Percentiles rank a stretch among this genome's conserved stretches.
phyloP scores from a whole-genome alignment of 2,797 vertebrate species.

The Platalea minor region DNA sequence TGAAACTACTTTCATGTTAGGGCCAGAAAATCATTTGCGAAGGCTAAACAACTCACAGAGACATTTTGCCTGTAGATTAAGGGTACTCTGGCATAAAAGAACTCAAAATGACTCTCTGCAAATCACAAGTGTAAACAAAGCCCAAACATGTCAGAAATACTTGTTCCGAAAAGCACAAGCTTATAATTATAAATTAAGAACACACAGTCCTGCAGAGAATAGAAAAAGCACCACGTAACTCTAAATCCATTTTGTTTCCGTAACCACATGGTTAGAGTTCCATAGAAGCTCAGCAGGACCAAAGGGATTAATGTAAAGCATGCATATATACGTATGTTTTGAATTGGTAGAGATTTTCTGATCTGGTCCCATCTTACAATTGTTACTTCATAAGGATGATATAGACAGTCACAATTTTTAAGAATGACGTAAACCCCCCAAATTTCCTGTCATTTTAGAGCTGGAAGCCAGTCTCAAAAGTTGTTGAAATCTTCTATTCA shows the following conservation, averaged over 20 bases:
- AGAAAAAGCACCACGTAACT: not conserved
- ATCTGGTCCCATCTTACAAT: not conserved
- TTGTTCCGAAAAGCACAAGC: not conserved
- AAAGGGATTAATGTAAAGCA: not conserved
- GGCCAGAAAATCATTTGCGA: not conserved
- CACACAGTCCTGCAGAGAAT: not conserved
- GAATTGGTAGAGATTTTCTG: not conserved
- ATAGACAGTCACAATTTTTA: not conserved
- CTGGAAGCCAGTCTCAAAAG: not conserved
- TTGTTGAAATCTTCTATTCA: not conserved
- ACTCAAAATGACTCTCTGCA: not conserved
- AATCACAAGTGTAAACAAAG: not conserved
- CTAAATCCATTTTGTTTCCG: not conserved
- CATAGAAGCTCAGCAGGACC: not conserved
- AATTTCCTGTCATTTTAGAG: not conserved
- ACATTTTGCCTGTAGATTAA: not conserved
- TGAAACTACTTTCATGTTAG: not conserved
- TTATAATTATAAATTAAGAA: not conserved
- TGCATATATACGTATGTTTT: not conserved
- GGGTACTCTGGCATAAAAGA: not conserved
- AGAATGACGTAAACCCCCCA: rapidly evolving
- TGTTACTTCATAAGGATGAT: not conserved
- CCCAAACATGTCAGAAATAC: not conserved
- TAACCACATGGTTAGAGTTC: not conserved
- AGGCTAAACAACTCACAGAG: not conserved